A percentile compares a stretch with the other conserved stretches of the same genome.
Conservation (phyloP, 2,888 invertebrate genomes). For the Cybosia mesomella region DNA sequence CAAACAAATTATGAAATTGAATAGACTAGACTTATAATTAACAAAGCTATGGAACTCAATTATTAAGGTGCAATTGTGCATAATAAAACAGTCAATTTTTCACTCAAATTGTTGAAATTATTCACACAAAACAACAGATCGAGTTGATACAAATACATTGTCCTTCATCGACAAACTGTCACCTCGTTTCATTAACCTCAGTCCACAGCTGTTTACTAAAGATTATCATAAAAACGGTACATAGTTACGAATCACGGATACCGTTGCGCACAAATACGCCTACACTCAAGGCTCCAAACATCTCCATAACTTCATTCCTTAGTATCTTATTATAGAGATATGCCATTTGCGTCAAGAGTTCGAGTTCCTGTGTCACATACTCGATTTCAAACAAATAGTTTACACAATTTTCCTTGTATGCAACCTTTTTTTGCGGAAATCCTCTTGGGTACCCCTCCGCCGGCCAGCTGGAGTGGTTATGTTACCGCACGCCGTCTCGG, state of each 20-base stretch:
- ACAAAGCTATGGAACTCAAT: too few relatives aligned
- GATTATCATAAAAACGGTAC: slow-evolving; percentile 15
- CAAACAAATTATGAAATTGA: too few relatives aligned
- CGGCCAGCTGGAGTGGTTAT: too few relatives aligned
- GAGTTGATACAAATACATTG: background rate
- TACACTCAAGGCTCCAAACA: slow-evolving; percentile 6
- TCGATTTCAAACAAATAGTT: background rate
- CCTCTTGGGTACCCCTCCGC: too few relatives aligned
- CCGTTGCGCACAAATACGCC: slow-evolving; percentile 13
- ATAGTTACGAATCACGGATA: slow-evolving; percentile 1
- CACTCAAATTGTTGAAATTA: too few relatives aligned
- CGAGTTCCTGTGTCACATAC: background rate
- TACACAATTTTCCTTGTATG: too few relatives aligned
- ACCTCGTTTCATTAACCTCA: background rate
- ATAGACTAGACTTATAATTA: too few relatives aligned
- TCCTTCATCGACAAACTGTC: background rate
- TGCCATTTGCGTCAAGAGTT: background rate
- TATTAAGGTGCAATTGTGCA: too few relatives aligned
- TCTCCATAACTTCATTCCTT: background rate
- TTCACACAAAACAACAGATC: too few relatives aligned
- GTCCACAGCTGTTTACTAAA: slow-evolving; percentile 6
- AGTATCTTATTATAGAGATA: background rate
- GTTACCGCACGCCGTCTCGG: too few relatives aligned
- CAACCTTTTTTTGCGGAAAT: too few relatives aligned
- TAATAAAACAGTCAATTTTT: too few relatives aligned